These are phyloP conservation scores for Gonocerus acuteangulatus DNA, from an alignment of 2,888 invertebrate species.

Conservation along the genomic window DNA sequence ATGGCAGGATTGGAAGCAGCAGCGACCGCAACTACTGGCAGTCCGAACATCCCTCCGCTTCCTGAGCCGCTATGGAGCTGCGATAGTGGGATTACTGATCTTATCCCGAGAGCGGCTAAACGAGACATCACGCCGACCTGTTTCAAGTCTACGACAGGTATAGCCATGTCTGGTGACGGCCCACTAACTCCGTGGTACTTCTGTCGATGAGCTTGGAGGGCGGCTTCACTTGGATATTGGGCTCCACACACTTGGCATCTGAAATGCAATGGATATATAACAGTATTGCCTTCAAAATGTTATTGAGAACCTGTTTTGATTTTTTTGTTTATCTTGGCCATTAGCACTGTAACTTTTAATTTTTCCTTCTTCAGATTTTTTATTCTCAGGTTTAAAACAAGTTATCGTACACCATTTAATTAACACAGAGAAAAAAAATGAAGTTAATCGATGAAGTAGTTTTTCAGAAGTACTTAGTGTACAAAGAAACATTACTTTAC, in stretches of 20 bases:
- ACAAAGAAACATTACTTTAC: no score
- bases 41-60: conserved; percentile 56
- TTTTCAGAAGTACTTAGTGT: no score
- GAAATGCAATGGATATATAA: no score
- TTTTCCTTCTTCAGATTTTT: no score
- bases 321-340: no score
- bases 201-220: conserved; percentile 56
- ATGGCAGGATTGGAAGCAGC: conserved; percentile 54
- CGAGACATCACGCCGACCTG: conserved; percentile 58
- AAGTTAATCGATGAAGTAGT: no score
- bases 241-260: conserved; percentile 65
- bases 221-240: conserved; percentile 58
- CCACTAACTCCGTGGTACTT: conserved; percentile 51
- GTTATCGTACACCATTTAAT: no score
- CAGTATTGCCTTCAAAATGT: no score
- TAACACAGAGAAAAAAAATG: no score
- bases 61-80: conserved; percentile 50
- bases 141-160: conserved; percentile 65
- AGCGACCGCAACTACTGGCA: conserved; percentile 63
- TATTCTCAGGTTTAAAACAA: no score
- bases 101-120: conserved; percentile 58
- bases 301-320: no score
- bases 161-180: conserved; percentile 54
- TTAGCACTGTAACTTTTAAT: no score
- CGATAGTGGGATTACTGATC: conserved; percentile 65